Conservation (phyloP, 2,797 vertebrate genomes). For the Okamejei kenojei region DNA sequence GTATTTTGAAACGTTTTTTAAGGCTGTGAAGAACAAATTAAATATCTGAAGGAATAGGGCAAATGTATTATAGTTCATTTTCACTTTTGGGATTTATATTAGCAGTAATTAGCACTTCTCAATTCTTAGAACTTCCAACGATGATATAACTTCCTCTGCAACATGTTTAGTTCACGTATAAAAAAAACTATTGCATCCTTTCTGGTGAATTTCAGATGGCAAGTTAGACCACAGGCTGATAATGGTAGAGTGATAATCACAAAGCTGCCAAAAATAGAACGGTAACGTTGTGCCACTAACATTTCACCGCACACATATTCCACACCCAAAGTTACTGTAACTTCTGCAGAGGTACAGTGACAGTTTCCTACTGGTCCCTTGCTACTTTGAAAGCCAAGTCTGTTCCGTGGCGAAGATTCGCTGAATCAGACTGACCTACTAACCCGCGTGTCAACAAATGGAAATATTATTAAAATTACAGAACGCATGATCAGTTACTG, state of each 20-base stretch:
- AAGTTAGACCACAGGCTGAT: neutral
- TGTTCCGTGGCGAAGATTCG: neutral
- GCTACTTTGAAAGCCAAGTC: neutral
- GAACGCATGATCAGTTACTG: neutral
- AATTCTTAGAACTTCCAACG: too few species aligned
- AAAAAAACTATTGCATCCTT: neutral
- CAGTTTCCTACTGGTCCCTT: neutral
- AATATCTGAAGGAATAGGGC: neutral
- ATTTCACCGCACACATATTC: neutral
- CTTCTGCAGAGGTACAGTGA: neutral
- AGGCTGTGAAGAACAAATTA: neutral
- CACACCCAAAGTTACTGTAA: neutral
- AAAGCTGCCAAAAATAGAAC: neutral
- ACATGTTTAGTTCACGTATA: neutral
- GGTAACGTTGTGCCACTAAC: neutral
- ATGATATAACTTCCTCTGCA: neutral
- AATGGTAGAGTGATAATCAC: neutral
- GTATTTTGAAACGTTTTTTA: neutral
- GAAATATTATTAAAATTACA: neutral
- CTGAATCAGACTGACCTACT: neutral
- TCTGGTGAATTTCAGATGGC: neutral
- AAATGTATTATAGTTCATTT: neutral
- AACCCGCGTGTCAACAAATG: neutral
- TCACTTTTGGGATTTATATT: neutral
- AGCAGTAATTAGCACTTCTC: neutral